Conservation (phyloP, 2,888 invertebrate species). For the Stratiomys singularior region DNA sequence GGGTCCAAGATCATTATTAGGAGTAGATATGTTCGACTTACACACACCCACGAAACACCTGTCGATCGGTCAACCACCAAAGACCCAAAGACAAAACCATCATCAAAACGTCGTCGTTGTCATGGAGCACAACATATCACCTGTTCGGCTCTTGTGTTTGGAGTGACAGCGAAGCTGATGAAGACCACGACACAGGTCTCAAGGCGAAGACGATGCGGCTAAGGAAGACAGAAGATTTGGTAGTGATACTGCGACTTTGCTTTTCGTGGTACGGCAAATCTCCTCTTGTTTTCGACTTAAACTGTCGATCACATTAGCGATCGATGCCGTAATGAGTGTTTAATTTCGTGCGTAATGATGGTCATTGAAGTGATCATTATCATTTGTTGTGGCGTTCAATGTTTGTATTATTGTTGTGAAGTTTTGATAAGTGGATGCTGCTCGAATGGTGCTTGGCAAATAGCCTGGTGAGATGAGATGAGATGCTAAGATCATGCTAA, state of each 20-base stretch:
- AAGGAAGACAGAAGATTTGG: neutral
- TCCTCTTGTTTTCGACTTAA: conserved; percentile 38
- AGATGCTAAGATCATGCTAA: conserved; percentile 7
- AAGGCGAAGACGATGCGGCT: neutral
- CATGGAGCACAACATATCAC: conserved; percentile 20
- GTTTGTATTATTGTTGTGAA: conserved; percentile 13
- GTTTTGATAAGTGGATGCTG: conserved; percentile 12
- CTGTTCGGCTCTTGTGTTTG: conserved; percentile 5
- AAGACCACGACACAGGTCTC: neutral
- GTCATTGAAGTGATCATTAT: conserved; percentile 40
- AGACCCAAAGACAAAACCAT: conserved; percentile 1
- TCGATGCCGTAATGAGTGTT: conserved; percentile 44
- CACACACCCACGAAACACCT: conserved; percentile 45
- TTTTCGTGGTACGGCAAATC: conserved; percentile 1
- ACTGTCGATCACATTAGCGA: conserved; percentile 45
- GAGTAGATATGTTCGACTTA: conserved; percentile 12
- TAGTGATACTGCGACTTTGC: neutral
- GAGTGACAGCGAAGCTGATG: neutral
- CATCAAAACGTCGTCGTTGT: neutral
- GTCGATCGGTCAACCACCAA: conserved; percentile 28
- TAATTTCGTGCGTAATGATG: conserved; percentile 39
- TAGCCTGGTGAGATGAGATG: neutral
- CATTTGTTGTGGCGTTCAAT: conserved; percentile 15
- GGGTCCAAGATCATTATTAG: conserved; percentile 22
- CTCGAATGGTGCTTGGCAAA: too few relatives aligned